phyloP scores from a whole-genome alignment of 2,888 invertebrate species.

The Clusia tigrina region DNA sequence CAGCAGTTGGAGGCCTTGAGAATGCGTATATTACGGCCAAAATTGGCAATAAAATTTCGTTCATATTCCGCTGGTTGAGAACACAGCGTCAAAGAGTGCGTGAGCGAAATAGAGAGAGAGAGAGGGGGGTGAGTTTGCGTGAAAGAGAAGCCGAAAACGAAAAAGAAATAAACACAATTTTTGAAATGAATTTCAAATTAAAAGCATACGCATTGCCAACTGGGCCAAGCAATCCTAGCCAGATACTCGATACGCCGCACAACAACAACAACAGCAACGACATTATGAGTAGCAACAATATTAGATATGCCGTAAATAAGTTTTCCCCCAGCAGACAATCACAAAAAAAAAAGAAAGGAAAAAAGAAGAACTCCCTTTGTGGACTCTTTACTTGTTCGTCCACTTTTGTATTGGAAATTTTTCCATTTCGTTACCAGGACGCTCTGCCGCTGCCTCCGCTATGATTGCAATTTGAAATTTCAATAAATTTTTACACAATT shows the following conservation, averaged over 20 bases:
- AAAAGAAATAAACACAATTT: not conserved
- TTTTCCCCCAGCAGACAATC: too few relatives aligned
- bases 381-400: not conserved
- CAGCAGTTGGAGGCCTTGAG: not conserved
- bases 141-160: not conserved
- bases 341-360: too few relatives aligned
- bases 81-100: not conserved
- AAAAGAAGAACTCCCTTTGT: too few relatives aligned
- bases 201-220: not conserved
- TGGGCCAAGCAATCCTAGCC: constrained; percentile 2
- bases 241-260: not conserved
- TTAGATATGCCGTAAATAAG: too few relatives aligned
- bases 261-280: not conserved
- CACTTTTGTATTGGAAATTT: not conserved
- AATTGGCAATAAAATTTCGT: constrained; percentile 1
- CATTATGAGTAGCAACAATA: too few relatives aligned
- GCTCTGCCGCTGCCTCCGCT: too few relatives aligned
- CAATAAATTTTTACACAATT: too few relatives aligned
- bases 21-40: not conserved
- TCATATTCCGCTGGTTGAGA: too few relatives aligned
- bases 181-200: not conserved
- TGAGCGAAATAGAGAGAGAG: too few relatives aligned
- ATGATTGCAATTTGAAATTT: too few relatives aligned
- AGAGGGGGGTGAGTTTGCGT: too few relatives aligned
- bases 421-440: not conserved